Evolutionary conservation across 2,113 vertebrate species (phyloP).

Genomic region (Chinchilla lanigera): DNA sequence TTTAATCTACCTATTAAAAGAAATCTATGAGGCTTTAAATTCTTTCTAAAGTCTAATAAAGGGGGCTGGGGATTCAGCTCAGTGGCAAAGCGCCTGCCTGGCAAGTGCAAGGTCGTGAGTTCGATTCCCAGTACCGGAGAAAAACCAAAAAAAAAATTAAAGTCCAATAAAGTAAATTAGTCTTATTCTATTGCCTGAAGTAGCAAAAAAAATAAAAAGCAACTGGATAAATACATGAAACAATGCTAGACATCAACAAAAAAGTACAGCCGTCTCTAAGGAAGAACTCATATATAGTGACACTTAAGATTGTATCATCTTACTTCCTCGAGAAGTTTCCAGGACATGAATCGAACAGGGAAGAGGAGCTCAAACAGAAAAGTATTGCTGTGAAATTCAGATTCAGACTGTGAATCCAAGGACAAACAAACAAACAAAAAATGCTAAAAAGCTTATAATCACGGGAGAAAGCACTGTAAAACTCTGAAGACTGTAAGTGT

Average conservation of each 20-base stretch:
- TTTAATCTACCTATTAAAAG: conserved; percentile 27
- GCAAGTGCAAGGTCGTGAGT: no score
- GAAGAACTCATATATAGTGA: not conserved
- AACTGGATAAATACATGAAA: not conserved
- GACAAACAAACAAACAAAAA: not conserved
- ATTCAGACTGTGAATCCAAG: not conserved
- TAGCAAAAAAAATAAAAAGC: not conserved
- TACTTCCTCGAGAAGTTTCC: not conserved
- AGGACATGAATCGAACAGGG: not conserved
- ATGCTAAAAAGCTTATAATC: not conserved
- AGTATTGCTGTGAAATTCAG: not conserved
- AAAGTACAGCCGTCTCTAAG: not conserved
- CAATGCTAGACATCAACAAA: not conserved
- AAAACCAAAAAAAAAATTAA: no score
- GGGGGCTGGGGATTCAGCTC: no score
- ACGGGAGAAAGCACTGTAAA: not conserved
- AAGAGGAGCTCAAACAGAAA: not conserved
- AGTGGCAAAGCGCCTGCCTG: no score
- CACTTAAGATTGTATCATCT: not conserved
- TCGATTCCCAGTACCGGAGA: no score
- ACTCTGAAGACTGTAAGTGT: not conserved
- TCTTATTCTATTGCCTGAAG: not conserved
- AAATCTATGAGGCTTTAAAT: not conserved
- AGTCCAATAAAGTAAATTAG: not conserved
- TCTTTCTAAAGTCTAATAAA: not conserved